These are phyloP conservation scores for Rhinopithecus roxellana DNA, from an alignment of 2,113 vertebrate genomes.

Conservation along the genomic window DNA sequence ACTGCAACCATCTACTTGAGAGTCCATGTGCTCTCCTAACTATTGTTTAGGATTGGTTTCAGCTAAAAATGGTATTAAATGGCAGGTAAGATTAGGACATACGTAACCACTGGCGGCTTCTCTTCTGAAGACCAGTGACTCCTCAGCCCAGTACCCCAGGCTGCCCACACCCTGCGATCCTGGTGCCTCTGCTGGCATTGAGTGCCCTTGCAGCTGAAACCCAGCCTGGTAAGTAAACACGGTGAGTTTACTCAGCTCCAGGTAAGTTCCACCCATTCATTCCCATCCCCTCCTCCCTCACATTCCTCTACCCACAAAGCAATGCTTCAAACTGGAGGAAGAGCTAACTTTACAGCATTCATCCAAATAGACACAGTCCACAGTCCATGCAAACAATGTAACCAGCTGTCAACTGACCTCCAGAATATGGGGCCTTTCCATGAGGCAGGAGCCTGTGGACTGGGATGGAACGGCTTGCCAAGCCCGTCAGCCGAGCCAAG, in stretches of 20 bases:
- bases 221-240: slow-evolving; percentile 85
- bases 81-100: neutral
- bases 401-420: neutral
- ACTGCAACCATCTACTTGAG: neutral
- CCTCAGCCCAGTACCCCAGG: fast-evolving
- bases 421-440: neutral
- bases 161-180: neutral
- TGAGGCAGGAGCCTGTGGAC: neutral
- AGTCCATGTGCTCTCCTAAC: neutral
- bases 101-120: fast-evolving
- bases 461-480: neutral
- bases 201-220: neutral
- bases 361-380: fast-evolving
- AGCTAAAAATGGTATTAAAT: neutral
- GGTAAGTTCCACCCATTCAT: slow-evolving; percentile 67
- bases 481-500: neutral
- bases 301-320: neutral
- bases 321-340: neutral
- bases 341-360: neutral
- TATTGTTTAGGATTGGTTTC: neutral
- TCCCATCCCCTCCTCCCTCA: neutral
- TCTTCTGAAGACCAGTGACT: neutral
- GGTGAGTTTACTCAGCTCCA: slow-evolving; percentile 64
- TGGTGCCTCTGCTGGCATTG: slow-evolving; percentile 61
- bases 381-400: neutral